Conservation (phyloP, 2,797 vertebrate genomes). For the Oreonectes daqikongensis region DNA sequence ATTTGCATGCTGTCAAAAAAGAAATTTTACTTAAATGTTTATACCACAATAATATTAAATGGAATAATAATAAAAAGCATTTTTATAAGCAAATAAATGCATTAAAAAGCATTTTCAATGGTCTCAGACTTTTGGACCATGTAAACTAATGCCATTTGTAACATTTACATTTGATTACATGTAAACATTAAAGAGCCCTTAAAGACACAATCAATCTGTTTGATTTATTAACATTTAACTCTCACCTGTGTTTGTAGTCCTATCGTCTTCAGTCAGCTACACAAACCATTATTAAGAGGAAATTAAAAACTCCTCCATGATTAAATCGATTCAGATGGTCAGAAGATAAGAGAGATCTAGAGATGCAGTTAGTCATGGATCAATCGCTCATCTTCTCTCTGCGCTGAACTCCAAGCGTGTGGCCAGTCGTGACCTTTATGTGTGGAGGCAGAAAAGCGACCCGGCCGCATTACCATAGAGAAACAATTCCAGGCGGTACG, state of each 20-base stretch:
- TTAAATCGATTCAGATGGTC: constrained; percentile 9
- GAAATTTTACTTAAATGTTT: too few relatives aligned
- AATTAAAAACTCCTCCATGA: not conserved
- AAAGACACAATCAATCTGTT: not conserved
- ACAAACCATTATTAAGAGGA: not conserved
- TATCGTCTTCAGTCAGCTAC: not conserved
- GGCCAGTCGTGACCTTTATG: constrained; percentile 23
- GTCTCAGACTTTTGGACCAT: too few relatives aligned
- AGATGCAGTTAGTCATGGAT: not conserved
- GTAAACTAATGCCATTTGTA: too few relatives aligned
- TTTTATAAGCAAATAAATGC: too few relatives aligned
- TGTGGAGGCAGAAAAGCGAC: constrained; percentile 20
- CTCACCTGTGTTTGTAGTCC: constrained; percentile 25
- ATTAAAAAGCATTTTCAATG: too few relatives aligned
- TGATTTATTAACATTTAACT: not conserved
- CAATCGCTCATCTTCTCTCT: not conserved
- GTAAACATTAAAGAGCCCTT: not conserved
- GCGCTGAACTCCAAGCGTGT: constrained; percentile 16
- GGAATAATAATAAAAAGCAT: too few relatives aligned
- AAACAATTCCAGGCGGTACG: constrained; percentile 34
- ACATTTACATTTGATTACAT: too few relatives aligned
- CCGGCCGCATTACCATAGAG: constrained; percentile 43
- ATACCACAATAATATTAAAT: too few relatives aligned
- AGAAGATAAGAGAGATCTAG: not conserved
- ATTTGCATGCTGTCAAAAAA: too few relatives aligned